Evolutionary conservation across 2,113 vertebrate genomes (phyloP).

Genomic region (Rattus rattus): DNA sequence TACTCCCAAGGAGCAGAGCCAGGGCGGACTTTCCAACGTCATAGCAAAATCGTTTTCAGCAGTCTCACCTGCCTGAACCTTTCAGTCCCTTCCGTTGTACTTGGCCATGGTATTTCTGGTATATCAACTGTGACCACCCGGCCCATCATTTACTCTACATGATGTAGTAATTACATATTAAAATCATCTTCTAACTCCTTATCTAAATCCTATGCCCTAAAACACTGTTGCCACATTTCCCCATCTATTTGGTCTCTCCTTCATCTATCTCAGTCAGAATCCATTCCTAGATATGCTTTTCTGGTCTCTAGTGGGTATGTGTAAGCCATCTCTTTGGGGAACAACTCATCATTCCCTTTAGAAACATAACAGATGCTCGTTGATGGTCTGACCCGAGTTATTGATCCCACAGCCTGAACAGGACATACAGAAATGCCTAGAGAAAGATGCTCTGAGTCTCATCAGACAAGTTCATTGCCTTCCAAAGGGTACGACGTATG

Average conservation of each 20-base stretch:
- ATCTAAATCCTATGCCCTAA: not conserved
- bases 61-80: not conserved
- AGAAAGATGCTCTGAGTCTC: not conserved
- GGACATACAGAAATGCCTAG: not conserved
- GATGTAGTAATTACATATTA: not conserved
- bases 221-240: not conserved
- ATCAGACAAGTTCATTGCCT: not conserved
- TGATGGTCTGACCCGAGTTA: not conserved
- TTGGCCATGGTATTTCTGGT: not conserved
- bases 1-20: not conserved
- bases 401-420: not conserved
- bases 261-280: not conserved
- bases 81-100: not conserved
- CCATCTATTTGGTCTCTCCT: not conserved
- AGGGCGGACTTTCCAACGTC: not conserved
- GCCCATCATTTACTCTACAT: not conserved
- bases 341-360: not conserved
- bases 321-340: not conserved
- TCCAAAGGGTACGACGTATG: not conserved
- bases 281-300: not conserved
- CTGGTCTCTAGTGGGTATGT: not conserved
- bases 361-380: not conserved
- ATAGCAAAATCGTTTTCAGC: not conserved
- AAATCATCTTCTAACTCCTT: not conserved
- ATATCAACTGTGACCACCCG: not conserved